Percentiles rank a stretch among this genome's conserved stretches.
Evolutionary conservation across 2,113 vertebrate genomes (phyloP).

Genomic region (Paramisgurnus dabryanus): DNA sequence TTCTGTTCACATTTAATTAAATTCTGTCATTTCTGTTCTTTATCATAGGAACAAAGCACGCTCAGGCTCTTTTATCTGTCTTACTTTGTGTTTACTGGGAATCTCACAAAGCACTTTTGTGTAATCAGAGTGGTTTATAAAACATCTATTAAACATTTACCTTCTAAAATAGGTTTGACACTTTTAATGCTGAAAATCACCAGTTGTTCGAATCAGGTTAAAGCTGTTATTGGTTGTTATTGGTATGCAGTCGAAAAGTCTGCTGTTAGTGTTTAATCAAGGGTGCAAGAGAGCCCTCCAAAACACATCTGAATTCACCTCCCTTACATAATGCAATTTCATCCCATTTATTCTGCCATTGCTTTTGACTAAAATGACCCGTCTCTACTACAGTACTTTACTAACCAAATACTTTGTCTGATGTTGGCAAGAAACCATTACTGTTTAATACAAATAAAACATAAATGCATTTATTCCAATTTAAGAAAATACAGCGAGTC

Average conservation of each 20-base stretch:
- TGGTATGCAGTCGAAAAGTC: slow-evolving; percentile 44
- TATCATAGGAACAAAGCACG: too few species aligned
- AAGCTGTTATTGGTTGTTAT: background rate
- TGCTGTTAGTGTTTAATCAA: slow-evolving; percentile 60
- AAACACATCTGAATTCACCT: slow-evolving; percentile 62
- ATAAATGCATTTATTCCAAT: slow-evolving; percentile 14
- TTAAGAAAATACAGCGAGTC: background rate
- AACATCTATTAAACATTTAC: background rate
- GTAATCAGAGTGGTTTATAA: background rate
- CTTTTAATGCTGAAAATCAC: background rate
- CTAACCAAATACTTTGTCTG: slow-evolving; percentile 55
- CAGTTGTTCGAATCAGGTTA: slow-evolving; percentile 13
- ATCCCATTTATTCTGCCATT: slow-evolving; percentile 58
- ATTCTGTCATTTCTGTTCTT: too few species aligned
- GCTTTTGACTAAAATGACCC: slow-evolving; percentile 58
- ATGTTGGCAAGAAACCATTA: slow-evolving; percentile 61
- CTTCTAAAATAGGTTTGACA: background rate
- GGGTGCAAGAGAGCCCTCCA: slow-evolving; percentile 60
- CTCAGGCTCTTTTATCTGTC: too few species aligned
- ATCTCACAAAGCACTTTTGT: background rate
- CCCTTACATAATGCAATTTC: slow-evolving; percentile 56
- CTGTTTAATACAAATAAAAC: slow-evolving; percentile 22
- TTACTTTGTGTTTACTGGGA: background rate
- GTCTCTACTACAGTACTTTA: slow-evolving; percentile 49
- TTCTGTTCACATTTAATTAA: too few species aligned